These are phyloP conservation scores for Trachymyrmex septentrionalis DNA, from an alignment of 1,140 invertebrate genomes.

Conservation along the genomic window DNA sequence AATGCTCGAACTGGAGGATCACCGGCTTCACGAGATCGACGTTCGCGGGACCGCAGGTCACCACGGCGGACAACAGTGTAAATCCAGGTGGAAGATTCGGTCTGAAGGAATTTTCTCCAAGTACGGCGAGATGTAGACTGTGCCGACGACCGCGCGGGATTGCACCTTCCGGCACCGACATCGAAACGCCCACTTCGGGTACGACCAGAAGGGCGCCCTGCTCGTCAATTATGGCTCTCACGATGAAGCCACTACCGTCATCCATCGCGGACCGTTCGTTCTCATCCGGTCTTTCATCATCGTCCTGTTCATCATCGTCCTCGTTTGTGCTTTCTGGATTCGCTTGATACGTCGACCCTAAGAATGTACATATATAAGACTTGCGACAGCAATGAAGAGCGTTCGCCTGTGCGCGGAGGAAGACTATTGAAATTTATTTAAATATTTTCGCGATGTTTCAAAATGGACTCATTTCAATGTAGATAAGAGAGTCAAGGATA, in stretches of 20 bases:
- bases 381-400: background rate
- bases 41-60: slow-evolving; percentile 93
- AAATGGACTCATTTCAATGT: background rate
- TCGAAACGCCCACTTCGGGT: slow-evolving; percentile 93
- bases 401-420: background rate
- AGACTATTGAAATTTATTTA: background rate
- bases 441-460: background rate
- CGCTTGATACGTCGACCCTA: slow-evolving; percentile 90
- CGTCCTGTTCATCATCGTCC: slow-evolving; percentile 66
- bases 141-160: slow-evolving; percentile 92
- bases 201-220: slow-evolving; percentile 93
- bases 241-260: slow-evolving; percentile 92
- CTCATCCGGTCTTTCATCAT: slow-evolving; percentile 51
- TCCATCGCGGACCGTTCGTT: slow-evolving; percentile 67
- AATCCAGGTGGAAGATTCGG: slow-evolving; percentile 93
- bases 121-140: slow-evolving; percentile 94
- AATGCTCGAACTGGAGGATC: slow-evolving; percentile 97
- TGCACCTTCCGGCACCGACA: slow-evolving; percentile 95
- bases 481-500: background rate
- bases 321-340: slow-evolving; percentile 86
- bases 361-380: slow-evolving; percentile 1
- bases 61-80: slow-evolving; percentile 96
- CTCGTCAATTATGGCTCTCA: slow-evolving; percentile 89
- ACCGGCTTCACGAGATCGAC: slow-evolving; percentile 95
- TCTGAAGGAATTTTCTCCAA: slow-evolving; percentile 95